These are phyloP conservation scores for Xiphophorus birchmanni DNA, from an alignment of 2,797 vertebrate species.

Conservation along the genomic window DNA sequence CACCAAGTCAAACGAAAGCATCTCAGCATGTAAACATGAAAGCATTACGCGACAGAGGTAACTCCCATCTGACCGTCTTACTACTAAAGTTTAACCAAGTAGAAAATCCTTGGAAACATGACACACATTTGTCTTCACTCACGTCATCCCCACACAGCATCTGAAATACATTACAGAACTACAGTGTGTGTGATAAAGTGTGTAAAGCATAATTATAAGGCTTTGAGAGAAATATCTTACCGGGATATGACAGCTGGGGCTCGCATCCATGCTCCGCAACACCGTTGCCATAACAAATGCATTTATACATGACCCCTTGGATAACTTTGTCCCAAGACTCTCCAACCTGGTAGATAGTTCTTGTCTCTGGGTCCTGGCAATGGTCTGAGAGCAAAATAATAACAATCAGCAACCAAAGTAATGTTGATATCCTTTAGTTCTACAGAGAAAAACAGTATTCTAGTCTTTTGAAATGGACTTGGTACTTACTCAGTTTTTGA, in stretches of 20 bases:
- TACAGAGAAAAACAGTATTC: neutral
- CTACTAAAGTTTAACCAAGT: neutral
- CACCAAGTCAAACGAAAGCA: neutral
- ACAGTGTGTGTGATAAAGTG: neutral
- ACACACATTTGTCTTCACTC: neutral
- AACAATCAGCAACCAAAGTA: neutral
- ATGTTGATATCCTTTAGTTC: neutral
- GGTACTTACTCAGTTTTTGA: neutral
- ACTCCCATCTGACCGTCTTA: neutral
- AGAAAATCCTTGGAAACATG: neutral
- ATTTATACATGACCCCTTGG: constrained; percentile 91
- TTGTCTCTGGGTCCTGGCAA: constrained; percentile 95
- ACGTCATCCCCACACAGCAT: neutral
- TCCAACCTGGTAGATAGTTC: constrained; percentile 93
- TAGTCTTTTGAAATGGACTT: neutral
- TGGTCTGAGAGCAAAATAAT: constrained; percentile 83
- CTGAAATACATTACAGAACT: neutral
- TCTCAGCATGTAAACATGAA: neutral
- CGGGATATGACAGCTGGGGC: constrained; percentile 87
- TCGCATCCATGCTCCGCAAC: constrained; percentile 96
- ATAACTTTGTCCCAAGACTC: constrained; percentile 93
- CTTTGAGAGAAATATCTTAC: constrained; percentile 70
- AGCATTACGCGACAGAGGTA: neutral
- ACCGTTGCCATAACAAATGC: constrained; percentile 96
- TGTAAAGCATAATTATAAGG: too few species aligned